These are phyloP conservation scores for Brachyrhaphis roseni DNA, from an alignment of 2,797 vertebrate species.

Conservation along the genomic window DNA sequence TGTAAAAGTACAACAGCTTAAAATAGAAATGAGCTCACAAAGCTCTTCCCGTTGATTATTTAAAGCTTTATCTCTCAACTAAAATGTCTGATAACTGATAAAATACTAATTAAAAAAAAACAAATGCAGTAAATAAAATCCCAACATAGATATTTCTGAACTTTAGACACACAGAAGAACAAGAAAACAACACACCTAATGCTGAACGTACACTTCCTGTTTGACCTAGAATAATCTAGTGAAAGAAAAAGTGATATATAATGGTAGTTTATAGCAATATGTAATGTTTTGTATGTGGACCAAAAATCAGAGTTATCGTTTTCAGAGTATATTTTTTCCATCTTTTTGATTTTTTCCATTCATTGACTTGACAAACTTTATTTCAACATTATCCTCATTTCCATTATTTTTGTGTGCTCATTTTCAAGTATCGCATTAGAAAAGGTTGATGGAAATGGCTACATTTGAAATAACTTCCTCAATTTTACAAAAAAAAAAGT, in stretches of 20 bases:
- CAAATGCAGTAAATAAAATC: background rate
- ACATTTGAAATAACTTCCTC: background rate
- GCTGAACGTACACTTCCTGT: background rate
- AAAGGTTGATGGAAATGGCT: background rate
- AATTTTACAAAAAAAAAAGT: too few relatives aligned
- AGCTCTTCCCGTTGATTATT: background rate
- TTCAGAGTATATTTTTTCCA: background rate
- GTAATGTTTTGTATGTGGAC: background rate
- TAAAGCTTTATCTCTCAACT: background rate
- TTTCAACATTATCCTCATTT: background rate
- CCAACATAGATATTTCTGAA: background rate
- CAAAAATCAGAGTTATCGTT: background rate
- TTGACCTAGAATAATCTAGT: background rate
- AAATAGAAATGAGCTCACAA: background rate
- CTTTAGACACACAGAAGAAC: background rate
- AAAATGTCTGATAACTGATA: background rate
- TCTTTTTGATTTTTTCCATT: background rate
- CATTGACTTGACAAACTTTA: background rate
- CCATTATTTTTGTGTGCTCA: background rate
- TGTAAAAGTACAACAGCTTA: conserved; percentile 1
- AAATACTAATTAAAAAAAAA: background rate
- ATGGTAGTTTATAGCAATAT: background rate
- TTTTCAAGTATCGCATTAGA: background rate
- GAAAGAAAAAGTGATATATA: background rate
- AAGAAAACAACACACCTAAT: background rate